phyloP scores from a whole-genome alignment of 2,797 vertebrate genomes.

The Lophius americanus region DNA sequence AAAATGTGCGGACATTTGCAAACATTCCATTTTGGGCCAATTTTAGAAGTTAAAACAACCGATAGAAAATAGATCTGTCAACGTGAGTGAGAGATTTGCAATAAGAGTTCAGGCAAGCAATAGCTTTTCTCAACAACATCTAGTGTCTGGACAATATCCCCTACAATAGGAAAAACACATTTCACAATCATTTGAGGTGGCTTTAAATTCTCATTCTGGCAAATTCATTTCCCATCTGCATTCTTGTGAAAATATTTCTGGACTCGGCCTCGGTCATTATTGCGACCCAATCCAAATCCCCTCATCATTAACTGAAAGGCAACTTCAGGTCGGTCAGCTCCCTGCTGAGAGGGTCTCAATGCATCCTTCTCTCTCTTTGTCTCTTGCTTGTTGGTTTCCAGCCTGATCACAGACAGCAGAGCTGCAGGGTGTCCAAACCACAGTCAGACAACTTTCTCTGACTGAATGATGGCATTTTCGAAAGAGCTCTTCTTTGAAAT shows the following conservation, averaged over 20 bases:
- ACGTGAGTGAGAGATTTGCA: not conserved
- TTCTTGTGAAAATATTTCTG: not conserved
- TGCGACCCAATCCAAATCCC: not conserved
- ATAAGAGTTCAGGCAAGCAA: not conserved
- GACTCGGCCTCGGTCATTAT: not conserved
- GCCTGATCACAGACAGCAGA: conserved; percentile 10
- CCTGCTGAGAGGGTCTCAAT: conserved; percentile 2
- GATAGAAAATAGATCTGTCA: not conserved
- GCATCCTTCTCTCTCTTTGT: conserved; percentile 10
- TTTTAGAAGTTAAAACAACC: not conserved
- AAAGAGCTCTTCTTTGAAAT: not conserved
- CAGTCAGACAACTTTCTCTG: not conserved
- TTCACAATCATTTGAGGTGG: not conserved
- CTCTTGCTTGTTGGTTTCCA: not conserved
- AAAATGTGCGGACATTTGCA: not conserved
- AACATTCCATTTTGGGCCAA: not conserved
- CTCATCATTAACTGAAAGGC: not conserved
- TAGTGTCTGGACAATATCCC: too few relatives aligned
- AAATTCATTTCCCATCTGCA: not conserved
- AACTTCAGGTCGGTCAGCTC: not conserved
- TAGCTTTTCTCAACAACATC: not conserved
- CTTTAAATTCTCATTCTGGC: not conserved
- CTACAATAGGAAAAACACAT: not conserved
- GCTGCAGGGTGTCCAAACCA: conserved; percentile 9
- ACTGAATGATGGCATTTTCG: not conserved